phyloP scores from a whole-genome alignment of 2,888 invertebrate species.

The Mythimna lalbum region DNA sequence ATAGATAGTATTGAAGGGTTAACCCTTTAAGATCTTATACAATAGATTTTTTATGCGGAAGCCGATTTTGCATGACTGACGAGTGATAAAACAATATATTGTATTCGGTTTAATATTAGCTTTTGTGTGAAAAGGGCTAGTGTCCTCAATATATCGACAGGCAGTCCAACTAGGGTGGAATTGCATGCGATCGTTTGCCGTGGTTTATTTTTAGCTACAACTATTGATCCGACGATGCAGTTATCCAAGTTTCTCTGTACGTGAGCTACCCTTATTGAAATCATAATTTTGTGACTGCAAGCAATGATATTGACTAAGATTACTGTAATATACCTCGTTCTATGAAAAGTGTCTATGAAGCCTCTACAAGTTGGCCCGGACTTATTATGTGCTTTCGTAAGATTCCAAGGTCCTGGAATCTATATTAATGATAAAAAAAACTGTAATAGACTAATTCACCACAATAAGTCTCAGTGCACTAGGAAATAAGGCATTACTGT shows the following conservation, averaged over 20 bases:
- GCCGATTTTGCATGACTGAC: conserved; percentile 78
- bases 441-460: not conserved
- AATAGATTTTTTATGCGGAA: conserved; percentile 61
- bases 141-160: conserved; percentile 27
- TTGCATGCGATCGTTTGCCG: not conserved
- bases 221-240: not conserved
- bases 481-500: not conserved
- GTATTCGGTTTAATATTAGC: conserved; percentile 52
- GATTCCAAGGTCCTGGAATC: too few species aligned
- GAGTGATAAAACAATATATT: conserved; percentile 71
- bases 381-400: too few species aligned
- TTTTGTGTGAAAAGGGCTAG: conserved; percentile 32
- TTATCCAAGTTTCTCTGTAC: not conserved
- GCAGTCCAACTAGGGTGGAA: not conserved
- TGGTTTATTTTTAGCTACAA: conserved; percentile 1
- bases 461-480: not conserved
- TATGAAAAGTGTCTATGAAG: too few species aligned
- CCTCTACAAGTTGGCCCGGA: too few species aligned
- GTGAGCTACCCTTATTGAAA: not conserved
- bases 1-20: conserved; percentile 76
- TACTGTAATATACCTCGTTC: not conserved
- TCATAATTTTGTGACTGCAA: not conserved
- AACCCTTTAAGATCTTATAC: conserved; percentile 64
- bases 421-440: not conserved
- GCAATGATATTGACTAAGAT: not conserved